Evolutionary conservation across 2,113 vertebrate species (phyloP).

Genomic region (Melozone crissalis): DNA sequence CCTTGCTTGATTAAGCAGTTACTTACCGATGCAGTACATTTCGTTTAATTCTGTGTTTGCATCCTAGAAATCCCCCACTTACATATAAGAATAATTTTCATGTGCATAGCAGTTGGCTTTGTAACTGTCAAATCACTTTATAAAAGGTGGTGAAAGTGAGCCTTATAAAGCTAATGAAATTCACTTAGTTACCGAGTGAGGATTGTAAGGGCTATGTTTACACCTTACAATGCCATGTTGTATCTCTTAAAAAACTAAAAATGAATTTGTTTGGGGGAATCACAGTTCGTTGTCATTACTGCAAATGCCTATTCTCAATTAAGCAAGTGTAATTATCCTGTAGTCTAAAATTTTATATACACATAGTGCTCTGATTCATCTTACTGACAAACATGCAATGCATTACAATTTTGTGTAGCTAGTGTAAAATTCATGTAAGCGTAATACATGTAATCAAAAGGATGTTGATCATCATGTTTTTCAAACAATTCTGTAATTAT

Average conservation of each 20-base stretch:
- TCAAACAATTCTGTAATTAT: background rate
- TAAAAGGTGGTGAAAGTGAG: background rate
- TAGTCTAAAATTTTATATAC: background rate
- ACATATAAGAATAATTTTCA: background rate
- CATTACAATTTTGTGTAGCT: background rate
- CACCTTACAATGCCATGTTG: background rate
- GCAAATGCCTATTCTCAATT: background rate
- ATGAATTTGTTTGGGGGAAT: background rate
- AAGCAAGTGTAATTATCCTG: background rate
- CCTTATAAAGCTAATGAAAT: background rate
- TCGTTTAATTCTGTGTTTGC: background rate
- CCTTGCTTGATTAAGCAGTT: background rate
- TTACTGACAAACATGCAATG: background rate
- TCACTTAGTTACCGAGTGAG: background rate
- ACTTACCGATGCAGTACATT: background rate
- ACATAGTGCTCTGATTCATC: background rate
- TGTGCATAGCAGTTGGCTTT: background rate
- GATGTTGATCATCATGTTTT: background rate
- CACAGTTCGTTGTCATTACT: background rate
- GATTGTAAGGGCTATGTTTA: background rate
- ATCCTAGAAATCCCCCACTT: background rate
- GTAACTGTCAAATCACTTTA: background rate
- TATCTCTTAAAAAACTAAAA: background rate
- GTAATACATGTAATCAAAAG: background rate
- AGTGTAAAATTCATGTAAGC: background rate